Conservation (phyloP, 1,140 invertebrate genomes). For the Ruditapes philippinarum region DNA sequence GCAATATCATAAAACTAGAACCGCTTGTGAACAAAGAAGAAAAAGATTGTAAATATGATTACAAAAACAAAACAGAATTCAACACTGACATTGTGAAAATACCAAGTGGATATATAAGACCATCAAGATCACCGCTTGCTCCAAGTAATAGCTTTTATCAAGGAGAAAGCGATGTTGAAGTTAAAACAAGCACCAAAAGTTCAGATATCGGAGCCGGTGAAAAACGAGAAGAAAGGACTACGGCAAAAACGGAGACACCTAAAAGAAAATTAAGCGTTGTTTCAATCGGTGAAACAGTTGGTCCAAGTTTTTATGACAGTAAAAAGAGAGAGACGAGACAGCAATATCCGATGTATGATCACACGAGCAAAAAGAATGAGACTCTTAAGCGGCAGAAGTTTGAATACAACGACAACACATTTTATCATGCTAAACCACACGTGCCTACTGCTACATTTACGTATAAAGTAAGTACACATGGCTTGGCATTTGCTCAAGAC, state of each 20-base stretch:
- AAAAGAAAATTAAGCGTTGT: constrained; percentile 48
- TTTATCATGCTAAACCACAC: not conserved
- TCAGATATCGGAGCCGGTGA: not conserved
- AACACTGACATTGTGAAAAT: not conserved
- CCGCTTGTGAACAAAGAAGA: not conserved
- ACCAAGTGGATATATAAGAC: not conserved
- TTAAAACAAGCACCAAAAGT: not conserved
- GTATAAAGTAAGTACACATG: constrained; percentile 33
- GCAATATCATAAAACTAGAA: constrained; percentile 40
- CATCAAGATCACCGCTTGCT: not conserved
- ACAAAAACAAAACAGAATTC: not conserved
- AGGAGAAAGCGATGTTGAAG: not conserved
- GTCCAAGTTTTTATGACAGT: constrained; percentile 8
- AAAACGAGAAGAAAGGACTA: not conserved
- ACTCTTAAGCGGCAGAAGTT: constrained; percentile 10
- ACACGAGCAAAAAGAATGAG: constrained; percentile 11
- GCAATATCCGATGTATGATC: constrained; percentile 49
- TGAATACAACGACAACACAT: not conserved
- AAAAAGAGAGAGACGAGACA: constrained; percentile 24
- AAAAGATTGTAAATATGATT: not conserved
- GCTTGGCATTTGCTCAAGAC: not conserved
- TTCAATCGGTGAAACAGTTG: constrained; percentile 44
- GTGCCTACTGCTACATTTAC: constrained; percentile 27
- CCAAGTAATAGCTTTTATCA: constrained; percentile 26
- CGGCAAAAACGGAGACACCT: not conserved